Percentiles rank a stretch among this genome's conserved stretches.
phyloP scores from a whole-genome alignment of 2,113 vertebrate genomes.

The Gnathonemus echidnorhynchus region DNA sequence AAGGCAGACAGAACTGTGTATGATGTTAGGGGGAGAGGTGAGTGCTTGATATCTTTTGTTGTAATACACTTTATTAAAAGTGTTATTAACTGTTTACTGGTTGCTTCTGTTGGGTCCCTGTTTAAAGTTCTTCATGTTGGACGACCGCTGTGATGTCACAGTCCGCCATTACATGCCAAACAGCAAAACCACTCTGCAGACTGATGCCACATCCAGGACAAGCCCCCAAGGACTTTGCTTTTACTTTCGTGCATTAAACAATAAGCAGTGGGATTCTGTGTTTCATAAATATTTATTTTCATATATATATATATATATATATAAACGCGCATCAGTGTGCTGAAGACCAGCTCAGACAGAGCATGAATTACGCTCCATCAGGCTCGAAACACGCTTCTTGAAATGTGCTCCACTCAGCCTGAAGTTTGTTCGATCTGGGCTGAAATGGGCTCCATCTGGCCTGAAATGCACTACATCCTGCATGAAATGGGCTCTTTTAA shows the following conservation, averaged over 20 bases:
- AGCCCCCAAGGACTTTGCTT: neutral
- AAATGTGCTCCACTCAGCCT: neutral
- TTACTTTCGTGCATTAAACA: neutral
- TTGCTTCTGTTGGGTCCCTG: neutral
- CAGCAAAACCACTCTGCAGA: neutral
- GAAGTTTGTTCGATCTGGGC: neutral
- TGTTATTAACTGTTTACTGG: neutral
- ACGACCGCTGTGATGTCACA: neutral
- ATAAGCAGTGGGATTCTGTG: neutral
- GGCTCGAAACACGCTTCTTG: neutral
- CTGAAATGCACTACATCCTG: neutral
- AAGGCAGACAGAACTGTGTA: neutral
- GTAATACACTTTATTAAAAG: neutral
- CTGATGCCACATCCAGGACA: neutral
- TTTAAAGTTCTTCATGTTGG: neutral
- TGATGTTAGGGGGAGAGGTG: neutral
- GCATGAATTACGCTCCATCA: neutral
- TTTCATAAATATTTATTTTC: neutral
- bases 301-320: neutral
- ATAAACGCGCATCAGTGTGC: neutral
- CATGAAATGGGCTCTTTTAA: neutral
- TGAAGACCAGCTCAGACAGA: neutral
- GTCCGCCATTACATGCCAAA: neutral
- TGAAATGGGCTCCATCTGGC: neutral
- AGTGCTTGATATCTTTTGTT: neutral